Evolutionary conservation across 2,888 invertebrate genomes (phyloP).

Genomic region (Cecidostiba fungosa): DNA sequence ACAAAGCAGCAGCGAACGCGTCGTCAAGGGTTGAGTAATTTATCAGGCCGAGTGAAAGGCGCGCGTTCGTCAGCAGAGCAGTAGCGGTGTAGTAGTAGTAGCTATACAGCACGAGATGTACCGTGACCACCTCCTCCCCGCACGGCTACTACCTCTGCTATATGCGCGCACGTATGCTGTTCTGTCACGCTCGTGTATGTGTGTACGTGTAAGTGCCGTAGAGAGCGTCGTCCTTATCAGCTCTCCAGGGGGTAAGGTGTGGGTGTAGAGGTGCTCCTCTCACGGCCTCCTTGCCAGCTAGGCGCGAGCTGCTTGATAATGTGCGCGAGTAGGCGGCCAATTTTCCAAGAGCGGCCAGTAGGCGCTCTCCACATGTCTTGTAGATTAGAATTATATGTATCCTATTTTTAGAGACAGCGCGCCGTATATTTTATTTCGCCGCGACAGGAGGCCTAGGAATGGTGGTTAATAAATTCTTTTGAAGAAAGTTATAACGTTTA

Average conservation of each 20-base stretch:
- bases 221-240: conserved; percentile 41
- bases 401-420: not conserved
- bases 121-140: conserved; percentile 63
- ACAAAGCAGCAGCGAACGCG: conserved; percentile 23
- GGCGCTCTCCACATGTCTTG: not conserved
- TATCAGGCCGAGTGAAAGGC: conserved; percentile 77
- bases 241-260: conserved; percentile 44
- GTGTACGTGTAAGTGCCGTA: conserved; percentile 23
- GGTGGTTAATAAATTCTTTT: too few species aligned
- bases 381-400: not conserved
- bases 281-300: not conserved
- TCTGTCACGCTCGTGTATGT: conserved; percentile 19
- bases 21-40: conserved; percentile 75
- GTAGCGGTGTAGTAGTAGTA: conserved; percentile 53
- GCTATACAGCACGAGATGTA: conserved; percentile 57
- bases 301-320: not conserved
- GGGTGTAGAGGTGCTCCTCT: conserved; percentile 38
- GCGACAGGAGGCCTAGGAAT: not conserved
- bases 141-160: not conserved
- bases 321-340: not conserved
- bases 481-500: too few species aligned
- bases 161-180: conserved; percentile 1
- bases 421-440: not conserved
- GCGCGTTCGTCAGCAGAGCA: conserved; percentile 69
- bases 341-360: not conserved